phyloP scores from a whole-genome alignment of 2,113 vertebrate genomes.

The Pterocles burchelli region DNA sequence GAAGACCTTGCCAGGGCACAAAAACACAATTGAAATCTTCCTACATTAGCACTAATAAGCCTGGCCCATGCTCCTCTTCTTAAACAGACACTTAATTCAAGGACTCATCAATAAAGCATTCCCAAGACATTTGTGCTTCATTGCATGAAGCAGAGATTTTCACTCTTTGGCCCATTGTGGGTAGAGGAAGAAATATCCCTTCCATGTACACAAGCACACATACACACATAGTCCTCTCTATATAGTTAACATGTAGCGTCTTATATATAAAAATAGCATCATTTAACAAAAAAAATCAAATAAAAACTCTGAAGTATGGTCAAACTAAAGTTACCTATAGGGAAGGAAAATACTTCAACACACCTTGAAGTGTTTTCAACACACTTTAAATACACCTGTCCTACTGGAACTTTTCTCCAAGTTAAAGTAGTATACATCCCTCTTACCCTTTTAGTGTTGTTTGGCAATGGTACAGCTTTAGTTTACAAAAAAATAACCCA shows the following conservation, averaged over 20 bases:
- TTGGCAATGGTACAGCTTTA: neutral
- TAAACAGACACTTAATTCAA: conserved; percentile 34
- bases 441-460: neutral
- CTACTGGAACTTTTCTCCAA: neutral
- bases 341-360: neutral
- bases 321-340: accelerated
- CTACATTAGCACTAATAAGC: conserved; percentile 40
- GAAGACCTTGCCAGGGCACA: conserved; percentile 19
- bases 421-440: neutral
- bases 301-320: neutral
- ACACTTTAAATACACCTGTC: neutral
- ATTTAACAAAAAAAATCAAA: neutral
- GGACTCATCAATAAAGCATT: conserved; percentile 25
- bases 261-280: neutral
- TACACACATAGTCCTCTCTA: neutral
- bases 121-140: neutral
- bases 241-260: neutral
- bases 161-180: accelerated
- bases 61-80: conserved; percentile 11
- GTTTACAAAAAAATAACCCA: neutral
- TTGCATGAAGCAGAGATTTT: neutral
- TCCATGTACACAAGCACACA: neutral
- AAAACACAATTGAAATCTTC: conserved; percentile 44
- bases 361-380: neutral
- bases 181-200: neutral